phyloP scores from a whole-genome alignment of 2,113 vertebrate species.

The Phyllopteryx taeniolatus region DNA sequence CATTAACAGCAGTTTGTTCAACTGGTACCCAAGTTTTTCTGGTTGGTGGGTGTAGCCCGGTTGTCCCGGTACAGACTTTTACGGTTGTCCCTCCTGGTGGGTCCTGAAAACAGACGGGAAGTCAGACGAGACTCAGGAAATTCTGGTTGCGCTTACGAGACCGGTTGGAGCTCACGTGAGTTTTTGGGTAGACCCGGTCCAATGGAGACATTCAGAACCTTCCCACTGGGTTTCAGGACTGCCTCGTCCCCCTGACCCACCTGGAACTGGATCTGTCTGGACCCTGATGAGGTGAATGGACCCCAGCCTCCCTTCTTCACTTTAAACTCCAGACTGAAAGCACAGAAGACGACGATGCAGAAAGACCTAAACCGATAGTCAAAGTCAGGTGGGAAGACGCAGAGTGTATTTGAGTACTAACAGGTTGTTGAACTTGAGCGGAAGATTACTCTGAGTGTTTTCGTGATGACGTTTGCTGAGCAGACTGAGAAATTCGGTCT shows the following conservation, averaged over 20 bases:
- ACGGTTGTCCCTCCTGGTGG: conserved; percentile 73
- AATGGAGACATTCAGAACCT: conserved; percentile 70
- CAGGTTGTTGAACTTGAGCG: conserved; percentile 81
- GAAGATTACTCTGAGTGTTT: conserved; percentile 65
- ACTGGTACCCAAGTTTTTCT: conserved; percentile 46
- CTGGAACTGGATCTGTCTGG: conserved; percentile 81
- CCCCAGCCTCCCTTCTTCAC: conserved; percentile 83
- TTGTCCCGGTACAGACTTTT: conserved; percentile 69
- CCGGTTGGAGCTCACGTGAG: conserved; percentile 63
- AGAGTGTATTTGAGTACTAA: conserved; percentile 39
- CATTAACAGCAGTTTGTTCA: neutral
- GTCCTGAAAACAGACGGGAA: conserved; percentile 59
- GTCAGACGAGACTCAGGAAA: neutral
- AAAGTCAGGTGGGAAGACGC: neutral
- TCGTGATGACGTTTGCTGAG: conserved; percentile 78
- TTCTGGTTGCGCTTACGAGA: neutral
- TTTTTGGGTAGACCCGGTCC: conserved; percentile 78
- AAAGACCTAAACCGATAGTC: neutral
- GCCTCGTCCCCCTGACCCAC: conserved; percentile 67
- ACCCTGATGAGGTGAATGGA: conserved; percentile 73
- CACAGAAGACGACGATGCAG: neutral
- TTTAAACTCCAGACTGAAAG: conserved; percentile 80
- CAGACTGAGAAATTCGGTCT: conserved; percentile 81
- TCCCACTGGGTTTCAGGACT: conserved; percentile 69
- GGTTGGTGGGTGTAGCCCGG: conserved; percentile 11